Percentiles rank a stretch among this genome's conserved stretches.
These are phyloP conservation scores for Zhengitettix transpicula DNA, from an alignment of 2,888 invertebrate species.

Conservation along the genomic window DNA sequence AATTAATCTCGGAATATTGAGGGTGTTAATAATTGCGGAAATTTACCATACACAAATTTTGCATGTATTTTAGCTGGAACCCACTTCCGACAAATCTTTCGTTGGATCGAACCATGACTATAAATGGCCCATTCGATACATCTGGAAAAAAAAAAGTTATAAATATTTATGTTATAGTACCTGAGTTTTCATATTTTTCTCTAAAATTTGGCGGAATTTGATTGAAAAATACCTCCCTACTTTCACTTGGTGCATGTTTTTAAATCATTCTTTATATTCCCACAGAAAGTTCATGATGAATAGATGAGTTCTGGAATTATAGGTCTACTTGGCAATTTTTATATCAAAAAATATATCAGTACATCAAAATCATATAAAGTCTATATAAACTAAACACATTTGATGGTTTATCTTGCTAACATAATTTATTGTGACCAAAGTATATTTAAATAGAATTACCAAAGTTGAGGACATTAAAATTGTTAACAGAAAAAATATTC, in stretches of 20 bases:
- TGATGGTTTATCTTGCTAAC: not conserved
- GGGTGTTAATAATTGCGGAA: too few species aligned
- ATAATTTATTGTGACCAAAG: not conserved
- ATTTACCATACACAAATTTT: slow-evolving; percentile 37
- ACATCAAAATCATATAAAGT: not conserved
- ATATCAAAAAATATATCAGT: too few species aligned
- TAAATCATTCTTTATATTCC: too few species aligned
- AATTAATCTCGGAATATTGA: too few species aligned
- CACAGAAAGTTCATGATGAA: too few species aligned
- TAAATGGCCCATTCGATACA: slow-evolving; percentile 48
- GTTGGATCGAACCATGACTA: slow-evolving; percentile 49
- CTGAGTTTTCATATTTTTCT: too few species aligned
- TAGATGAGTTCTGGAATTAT: too few species aligned
- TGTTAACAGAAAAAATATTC: not conserved
- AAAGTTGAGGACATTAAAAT: not conserved
- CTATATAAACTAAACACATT: not conserved
- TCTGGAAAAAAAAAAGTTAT: slow-evolving; percentile 30
- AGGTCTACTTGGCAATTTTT: too few species aligned
- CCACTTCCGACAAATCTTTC: slow-evolving; percentile 47
- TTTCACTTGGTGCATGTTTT: too few species aligned
- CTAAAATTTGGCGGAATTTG: too few species aligned
- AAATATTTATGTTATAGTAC: too few species aligned
- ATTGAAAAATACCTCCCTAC: too few species aligned
- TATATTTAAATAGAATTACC: not conserved
- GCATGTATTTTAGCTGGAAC: slow-evolving; percentile 49